Base-by-base conservation (phyloP, 2,888 invertebrate species). In the Willowsia nigromaculata region DNA sequence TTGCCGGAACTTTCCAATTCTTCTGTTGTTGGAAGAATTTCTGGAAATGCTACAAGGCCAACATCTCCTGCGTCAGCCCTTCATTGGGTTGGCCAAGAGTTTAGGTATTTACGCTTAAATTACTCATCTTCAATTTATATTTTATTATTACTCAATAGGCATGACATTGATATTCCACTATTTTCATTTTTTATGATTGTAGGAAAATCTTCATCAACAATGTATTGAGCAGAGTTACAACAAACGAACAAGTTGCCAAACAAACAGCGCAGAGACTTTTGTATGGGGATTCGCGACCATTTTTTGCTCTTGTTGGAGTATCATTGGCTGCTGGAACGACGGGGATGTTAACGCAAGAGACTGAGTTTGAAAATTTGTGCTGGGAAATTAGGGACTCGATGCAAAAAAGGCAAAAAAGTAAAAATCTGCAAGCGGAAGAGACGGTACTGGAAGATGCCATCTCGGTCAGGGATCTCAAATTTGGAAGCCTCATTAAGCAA, bases 361-460 rank as follows among this genome's bases (percentile, higher is more conserved):
- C 97, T 93, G 96, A 97, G 94, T 93, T 96, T 40, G 97, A 97
- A 94, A 96, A 96, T 59, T 95, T 97, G 53, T 97, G 97, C 93
- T 96, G 96, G 95, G 96, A 97, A 94, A 97, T 97, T 90, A 94
- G 96, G 90, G 91, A 90, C 33, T 90, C 91, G 4, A 91, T 91
- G 90, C 1, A 65, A 15, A 91, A 90, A 40, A 90, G 90, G 30
- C 78, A 53, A 40, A 86, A 71, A n/a, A 65, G 53, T 9, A 50
- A 18, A 37, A 37, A 27, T 11, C 13, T 78, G n/a, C 89, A 89
- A 53, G 78, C 33, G 0, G n/a, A 22, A 33, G n/a, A 47, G 4
- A n/a, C 9, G 15, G 25, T 33, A 25, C 47, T 76, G 11, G 89
- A 88, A 13, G 80, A 80, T 65, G 56, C 62, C 15, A 80, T 85